Conservation (phyloP, 2,888 invertebrate genomes). For the Lissocephala sabroskyi region DNA sequence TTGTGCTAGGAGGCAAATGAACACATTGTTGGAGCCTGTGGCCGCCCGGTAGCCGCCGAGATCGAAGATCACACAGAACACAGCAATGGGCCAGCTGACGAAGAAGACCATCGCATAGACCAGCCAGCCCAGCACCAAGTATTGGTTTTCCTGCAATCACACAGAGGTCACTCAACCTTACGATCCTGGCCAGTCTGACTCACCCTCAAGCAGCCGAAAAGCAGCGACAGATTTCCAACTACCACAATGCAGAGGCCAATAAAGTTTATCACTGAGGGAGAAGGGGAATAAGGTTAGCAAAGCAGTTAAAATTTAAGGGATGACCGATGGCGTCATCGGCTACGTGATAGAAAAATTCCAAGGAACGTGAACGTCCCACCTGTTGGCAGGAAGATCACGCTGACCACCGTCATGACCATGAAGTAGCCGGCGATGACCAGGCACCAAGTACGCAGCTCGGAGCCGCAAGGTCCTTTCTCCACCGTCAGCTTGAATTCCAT, state of each 20-base stretch:
- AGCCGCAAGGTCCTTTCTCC: slow-evolving; percentile 46
- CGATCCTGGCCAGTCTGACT: slow-evolving; percentile 9
- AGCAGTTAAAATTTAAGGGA: too few relatives aligned
- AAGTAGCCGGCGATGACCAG: slow-evolving; percentile 47
- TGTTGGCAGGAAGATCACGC: slow-evolving; percentile 33
- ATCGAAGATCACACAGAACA: slow-evolving; percentile 53
- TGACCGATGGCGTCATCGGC: too few relatives aligned
- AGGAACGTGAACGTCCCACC: slow-evolving; percentile 29
- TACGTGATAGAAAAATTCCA: too few relatives aligned
- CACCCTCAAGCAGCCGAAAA: slow-evolving; percentile 47
- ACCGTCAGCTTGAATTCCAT: slow-evolving; percentile 47
- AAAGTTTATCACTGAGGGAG: slow-evolving; percentile 42
- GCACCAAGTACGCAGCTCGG: slow-evolving; percentile 49
- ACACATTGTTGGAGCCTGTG: slow-evolving; percentile 29
- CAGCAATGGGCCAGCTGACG: slow-evolving; percentile 50
- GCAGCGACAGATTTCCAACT: slow-evolving; percentile 37
- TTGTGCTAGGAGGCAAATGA: slow-evolving; percentile 37
- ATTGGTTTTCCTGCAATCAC: slow-evolving; percentile 33
- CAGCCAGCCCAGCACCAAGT: slow-evolving; percentile 46
- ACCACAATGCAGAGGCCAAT: slow-evolving; percentile 37
- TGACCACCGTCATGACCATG: slow-evolving; percentile 27
- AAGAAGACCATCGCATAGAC: slow-evolving; percentile 37
- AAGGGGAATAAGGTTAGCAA: too few relatives aligned
- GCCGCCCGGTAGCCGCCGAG: slow-evolving; percentile 50
- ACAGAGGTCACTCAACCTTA: not conserved